Evolutionary conservation across 2,888 invertebrate species (phyloP), one percentile per base, ranked within the genome.

Genomic region (Euspilapteryx auroguttella): DNA sequence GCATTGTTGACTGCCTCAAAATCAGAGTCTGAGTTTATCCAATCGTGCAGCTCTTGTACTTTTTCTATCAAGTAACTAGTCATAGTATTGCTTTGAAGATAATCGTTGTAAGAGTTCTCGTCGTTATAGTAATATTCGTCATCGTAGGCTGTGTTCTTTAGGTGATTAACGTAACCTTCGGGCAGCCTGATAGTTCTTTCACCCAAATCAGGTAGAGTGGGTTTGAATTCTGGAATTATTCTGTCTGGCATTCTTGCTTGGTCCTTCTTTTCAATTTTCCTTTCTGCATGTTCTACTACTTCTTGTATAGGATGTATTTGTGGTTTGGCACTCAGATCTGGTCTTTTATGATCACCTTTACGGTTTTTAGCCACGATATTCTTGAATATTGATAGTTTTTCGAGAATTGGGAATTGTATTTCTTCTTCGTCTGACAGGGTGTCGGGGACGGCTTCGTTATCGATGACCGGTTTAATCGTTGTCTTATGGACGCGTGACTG

Each of bases 41-140:
- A 79, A 31, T 78, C 73, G 32, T 79, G 71, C 0, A 79, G 34
- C 3, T 79, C 79, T 32, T 76, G 76, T 0, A 79, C 58, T 29
- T 78, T 71, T 32, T 77, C 76, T 27, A 79, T 73, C 1, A 79
- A 38, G 29, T 78, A 79, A 29, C 54, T 64, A 0, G 71, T 65
- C 64, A 79, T 61, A 0, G 73, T 55, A 12, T 69, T 71, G 3
- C 66, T 71, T 31, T 73, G 61, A 45, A 75, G 61, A 14, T 76
- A 77, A 34, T 76, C 75, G 1, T 75, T 65, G 29, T 75, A 76
- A 0, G 71, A 30, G 21, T 66, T 64, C 0, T 69, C 61, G 28
- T 77, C 73, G 6, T 66, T 62, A 33, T 75, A 57, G 21, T 54
- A 69, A 32, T 71, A 66, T 5, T 71, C 65, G 4, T 75, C 64